Base-by-base conservation (phyloP, 2,797 vertebrate genomes). In the Peromyscus attwateri region DNA sequence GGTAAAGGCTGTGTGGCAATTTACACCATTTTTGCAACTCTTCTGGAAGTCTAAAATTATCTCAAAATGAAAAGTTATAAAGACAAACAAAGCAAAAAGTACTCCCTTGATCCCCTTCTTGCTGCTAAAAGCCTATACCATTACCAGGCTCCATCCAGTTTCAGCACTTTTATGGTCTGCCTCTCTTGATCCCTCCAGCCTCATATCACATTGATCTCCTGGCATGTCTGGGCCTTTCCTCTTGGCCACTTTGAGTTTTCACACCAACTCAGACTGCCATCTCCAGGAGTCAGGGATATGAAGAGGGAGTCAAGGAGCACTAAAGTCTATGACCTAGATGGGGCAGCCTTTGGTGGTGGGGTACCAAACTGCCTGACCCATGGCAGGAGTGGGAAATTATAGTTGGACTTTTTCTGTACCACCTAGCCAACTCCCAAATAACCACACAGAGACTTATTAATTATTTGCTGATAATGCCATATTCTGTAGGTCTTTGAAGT, bases 11-110 rank as follows among this genome's bases (percentile, higher is more conserved):
- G 13, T 76, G 52, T 40, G 43, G 12, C 25, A 68, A 71, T 89
- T 49, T 92, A 62, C 92, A 76, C 27, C 87, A 77, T 70, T 97
- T 97, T 92, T 92, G 43, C 37, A 87, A 57, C 46, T 93, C 97
- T 93, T 94, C 82, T 93, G 16, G n/a, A 92, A 90, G 34, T 92
- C 76, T 95, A 71, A 97, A 93, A 80, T 95, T 83, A 96, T 60
- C 87, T 93, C n/a, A 75, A 83, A 89, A 95, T 89, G 66, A 96
- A 96, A 92, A 94, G 43, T 79, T 75, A 73, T 2, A 19, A 55
- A 68, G 16, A 5, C 12, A 12, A 66, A 13, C 37, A 29, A 64
- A 82, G 3, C 60, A 46, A 46, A 57, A 62, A 62, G 6, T 6
- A 43, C 3, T 57, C 66, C 34, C 37, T 62, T 11, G 17, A 80